Base-by-base conservation (phyloP, 1,140 invertebrate species). In the Drosophila teissieri region DNA sequence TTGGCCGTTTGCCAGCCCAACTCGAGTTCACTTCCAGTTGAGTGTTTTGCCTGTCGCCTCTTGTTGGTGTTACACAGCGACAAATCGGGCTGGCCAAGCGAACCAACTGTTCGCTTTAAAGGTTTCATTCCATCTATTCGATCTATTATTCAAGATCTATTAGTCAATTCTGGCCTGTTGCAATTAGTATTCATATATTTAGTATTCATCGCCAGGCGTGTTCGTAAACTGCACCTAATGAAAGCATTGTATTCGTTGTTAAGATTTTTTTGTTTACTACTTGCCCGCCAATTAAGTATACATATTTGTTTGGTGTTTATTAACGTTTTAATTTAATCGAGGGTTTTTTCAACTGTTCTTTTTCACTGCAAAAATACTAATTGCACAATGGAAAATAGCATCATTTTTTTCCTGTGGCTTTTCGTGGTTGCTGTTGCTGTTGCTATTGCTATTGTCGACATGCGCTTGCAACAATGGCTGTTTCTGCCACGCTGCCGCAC, bases 11-110 rank as follows among this genome's bases (percentile, higher is more conserved):
- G 82, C 81, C 72, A 74, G 73, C 67, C 58, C 51, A 49, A 68
- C 65, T 73, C 73, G 79, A 82, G 61, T 82, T 77, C 76, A 79
- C 75, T 84, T 84, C 77, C 78, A 80, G 78, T 81, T 75, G 74
- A 74, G 73, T 79, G 82, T 88, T 78, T 80, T 73, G 61, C 64
- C 70, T 60, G 58, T 85, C 61, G 72, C 60, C 51, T 63, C 55
- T 61, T 76, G 67, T 69, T 44, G 72, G 56, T 39, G 58, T 48
- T 64, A 40, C 56, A 61, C 19, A 22, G 17, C 4, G 24, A 27
- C 7, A 11, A 49, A 48, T 48, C 45, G 12, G 7, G 22, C 8
- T 31, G 4, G 24, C 4, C 4, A 24, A 24, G 2, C 4, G n/a
- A 22, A 22, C 24, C 4, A 24, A 4, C 24, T 24, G 24, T 24